A percentile compares a stretch with the other conserved stretches of the same genome.
phyloP scores from a whole-genome alignment of 2,113 vertebrate genomes.

The Thamnaconus septentrionalis region DNA sequence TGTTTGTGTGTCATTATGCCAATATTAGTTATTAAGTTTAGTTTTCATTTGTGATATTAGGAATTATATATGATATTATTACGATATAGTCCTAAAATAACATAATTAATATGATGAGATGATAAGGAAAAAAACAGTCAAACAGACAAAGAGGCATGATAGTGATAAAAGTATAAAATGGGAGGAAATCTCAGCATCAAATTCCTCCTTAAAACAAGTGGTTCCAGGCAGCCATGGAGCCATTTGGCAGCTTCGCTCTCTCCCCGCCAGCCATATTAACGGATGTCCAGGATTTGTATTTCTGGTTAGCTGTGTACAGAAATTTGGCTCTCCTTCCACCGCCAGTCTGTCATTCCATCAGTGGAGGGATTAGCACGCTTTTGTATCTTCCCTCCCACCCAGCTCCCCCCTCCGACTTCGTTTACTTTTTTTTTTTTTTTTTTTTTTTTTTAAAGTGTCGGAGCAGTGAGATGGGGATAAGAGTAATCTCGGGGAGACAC shows the following conservation, averaged over 20 bases:
- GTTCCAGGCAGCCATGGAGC: neutral
- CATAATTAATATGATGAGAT: too few relatives aligned
- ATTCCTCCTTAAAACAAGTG: too few relatives aligned
- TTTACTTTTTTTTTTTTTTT: constrained; percentile 35
- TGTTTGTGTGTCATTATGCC: too few relatives aligned
- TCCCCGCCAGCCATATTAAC: constrained; percentile 6
- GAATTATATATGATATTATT: too few relatives aligned
- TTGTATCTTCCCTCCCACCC: constrained; percentile 41
- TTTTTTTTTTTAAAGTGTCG: constrained; percentile 56
- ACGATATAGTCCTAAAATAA: too few relatives aligned
- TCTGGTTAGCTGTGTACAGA: constrained; percentile 28
- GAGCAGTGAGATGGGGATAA: constrained; percentile 54
- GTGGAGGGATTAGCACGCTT: constrained; percentile 61
- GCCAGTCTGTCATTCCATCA: constrained; percentile 48
- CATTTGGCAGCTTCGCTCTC: neutral
- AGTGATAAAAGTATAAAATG: too few relatives aligned
- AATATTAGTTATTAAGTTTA: too few relatives aligned
- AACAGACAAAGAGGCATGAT: too few relatives aligned
- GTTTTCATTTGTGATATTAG: too few relatives aligned
- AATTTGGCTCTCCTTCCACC: constrained; percentile 22
- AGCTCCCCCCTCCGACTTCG: constrained; percentile 26
- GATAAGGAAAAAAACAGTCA: too few relatives aligned
- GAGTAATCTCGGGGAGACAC: constrained; percentile 66
- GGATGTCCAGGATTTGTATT: constrained; percentile 29
- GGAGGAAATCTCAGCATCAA: too few relatives aligned